Evolutionary conservation across 2,797 vertebrate species (phyloP).

Genomic region (Sebastes wilsoni): DNA sequence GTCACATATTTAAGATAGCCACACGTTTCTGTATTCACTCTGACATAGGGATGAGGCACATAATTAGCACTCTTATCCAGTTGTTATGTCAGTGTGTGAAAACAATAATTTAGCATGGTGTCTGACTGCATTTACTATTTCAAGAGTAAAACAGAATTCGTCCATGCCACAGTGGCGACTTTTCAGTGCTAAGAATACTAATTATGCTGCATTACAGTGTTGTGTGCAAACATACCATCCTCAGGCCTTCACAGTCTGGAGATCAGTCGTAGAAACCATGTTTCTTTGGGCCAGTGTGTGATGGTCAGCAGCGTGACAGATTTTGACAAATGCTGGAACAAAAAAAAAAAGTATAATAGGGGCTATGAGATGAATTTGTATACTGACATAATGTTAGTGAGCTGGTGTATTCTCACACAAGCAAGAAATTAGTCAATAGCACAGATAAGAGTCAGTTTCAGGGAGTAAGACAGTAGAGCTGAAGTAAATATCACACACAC

Average conservation of each 20-base stretch:
- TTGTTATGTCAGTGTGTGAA: slow-evolving; percentile 42
- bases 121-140: slow-evolving; percentile 82
- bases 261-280: no score
- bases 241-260: slow-evolving; percentile 82
- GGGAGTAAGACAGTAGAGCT: not conserved
- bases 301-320: no score
- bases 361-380: not conserved
- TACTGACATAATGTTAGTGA: not conserved
- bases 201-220: not conserved
- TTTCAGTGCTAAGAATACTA: not conserved
- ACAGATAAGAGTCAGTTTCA: no score
- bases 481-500: not conserved
- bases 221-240: slow-evolving; percentile 77
- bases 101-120: slow-evolving; percentile 79
- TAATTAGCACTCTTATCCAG: not conserved
- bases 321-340: no score
- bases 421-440: not conserved
- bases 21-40: slow-evolving; percentile 54
- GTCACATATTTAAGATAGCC: not conserved
- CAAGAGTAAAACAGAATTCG: slow-evolving; percentile 84
- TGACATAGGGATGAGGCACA: slow-evolving; percentile 35
- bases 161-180: slow-evolving; percentile 71
- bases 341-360: not conserved
- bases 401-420: not conserved
- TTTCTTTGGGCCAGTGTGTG: no score